Evolutionary conservation across 2,113 vertebrate species (phyloP).

Genomic region (Mohoua ochrocephala): DNA sequence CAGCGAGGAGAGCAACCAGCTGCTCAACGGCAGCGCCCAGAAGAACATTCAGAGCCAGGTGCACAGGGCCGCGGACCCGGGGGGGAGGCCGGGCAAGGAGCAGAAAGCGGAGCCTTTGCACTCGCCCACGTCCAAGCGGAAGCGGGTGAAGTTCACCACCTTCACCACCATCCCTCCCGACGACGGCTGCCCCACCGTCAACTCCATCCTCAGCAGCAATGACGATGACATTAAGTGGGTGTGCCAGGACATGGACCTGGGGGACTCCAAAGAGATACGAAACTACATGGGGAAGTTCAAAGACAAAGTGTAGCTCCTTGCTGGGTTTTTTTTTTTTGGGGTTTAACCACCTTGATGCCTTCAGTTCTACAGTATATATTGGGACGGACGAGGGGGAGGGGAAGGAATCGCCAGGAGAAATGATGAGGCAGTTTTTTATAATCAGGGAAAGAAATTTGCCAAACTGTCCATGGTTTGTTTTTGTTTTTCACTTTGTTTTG

Average conservation of each 20-base stretch:
- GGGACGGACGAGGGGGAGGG: neutral
- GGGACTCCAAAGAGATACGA: constrained; percentile 80
- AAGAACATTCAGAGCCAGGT: constrained; percentile 77
- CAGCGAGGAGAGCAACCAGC: constrained; percentile 74
- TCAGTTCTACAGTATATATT: constrained; percentile 65
- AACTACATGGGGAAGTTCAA: constrained; percentile 86
- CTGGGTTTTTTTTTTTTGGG: neutral
- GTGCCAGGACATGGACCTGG: constrained; percentile 81
- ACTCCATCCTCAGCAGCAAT: constrained; percentile 74
- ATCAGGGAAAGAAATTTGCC: constrained; percentile 54
- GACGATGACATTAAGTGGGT: constrained; percentile 91
- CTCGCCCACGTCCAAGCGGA: constrained; percentile 85
- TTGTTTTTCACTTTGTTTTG: neutral
- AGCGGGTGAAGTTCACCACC: constrained; percentile 91
- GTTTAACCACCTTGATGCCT: constrained; percentile 78
- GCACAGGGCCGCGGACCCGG: constrained; percentile 65
- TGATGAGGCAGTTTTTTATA: constrained; percentile 5
- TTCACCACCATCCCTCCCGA: constrained; percentile 87
- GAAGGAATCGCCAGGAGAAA: neutral
- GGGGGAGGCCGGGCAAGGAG: constrained; percentile 67
- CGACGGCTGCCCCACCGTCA: constrained; percentile 76
- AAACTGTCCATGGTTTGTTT: constrained; percentile 1
- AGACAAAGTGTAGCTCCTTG: constrained; percentile 69
- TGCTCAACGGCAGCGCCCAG: constrained; percentile 78
- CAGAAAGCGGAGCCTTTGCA: constrained; percentile 74